Conservation (phyloP, 2,797 vertebrate genomes). For the Corythornis leucogaster region DNA sequence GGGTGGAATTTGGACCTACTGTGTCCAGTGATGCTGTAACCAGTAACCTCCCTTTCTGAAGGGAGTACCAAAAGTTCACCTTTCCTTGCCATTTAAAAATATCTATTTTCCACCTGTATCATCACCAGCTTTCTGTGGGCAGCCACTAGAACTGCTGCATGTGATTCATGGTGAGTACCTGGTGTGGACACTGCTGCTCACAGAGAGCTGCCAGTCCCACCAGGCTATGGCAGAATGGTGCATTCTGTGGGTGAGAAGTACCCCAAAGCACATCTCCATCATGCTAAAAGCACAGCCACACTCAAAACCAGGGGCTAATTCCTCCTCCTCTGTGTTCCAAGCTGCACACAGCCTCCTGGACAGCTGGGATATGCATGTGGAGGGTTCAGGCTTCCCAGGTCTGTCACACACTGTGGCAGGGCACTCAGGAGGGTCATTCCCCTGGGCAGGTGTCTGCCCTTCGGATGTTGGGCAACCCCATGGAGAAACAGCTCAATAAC, state of each 20-base stretch:
- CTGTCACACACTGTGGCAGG: neutral
- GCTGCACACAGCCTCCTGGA: neutral
- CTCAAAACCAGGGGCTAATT: neutral
- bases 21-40: neutral
- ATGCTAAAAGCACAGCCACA: neutral
- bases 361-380: neutral
- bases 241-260: fast-evolving
- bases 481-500: neutral
- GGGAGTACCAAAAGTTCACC: neutral
- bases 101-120: neutral
- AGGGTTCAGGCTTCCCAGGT: neutral
- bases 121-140: neutral
- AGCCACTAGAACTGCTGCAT: neutral
- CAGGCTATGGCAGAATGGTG: neutral
- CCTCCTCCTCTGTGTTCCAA: neutral
- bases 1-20: neutral
- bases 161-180: neutral
- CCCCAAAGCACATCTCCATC: too few species aligned
- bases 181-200: neutral
- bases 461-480: neutral
- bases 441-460: neutral
- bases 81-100: neutral
- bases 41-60: neutral
- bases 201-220: neutral
- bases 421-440: neutral